Base-by-base conservation (phyloP, 2,113 vertebrate genomes). In the Catharus fuscescens region DNA sequence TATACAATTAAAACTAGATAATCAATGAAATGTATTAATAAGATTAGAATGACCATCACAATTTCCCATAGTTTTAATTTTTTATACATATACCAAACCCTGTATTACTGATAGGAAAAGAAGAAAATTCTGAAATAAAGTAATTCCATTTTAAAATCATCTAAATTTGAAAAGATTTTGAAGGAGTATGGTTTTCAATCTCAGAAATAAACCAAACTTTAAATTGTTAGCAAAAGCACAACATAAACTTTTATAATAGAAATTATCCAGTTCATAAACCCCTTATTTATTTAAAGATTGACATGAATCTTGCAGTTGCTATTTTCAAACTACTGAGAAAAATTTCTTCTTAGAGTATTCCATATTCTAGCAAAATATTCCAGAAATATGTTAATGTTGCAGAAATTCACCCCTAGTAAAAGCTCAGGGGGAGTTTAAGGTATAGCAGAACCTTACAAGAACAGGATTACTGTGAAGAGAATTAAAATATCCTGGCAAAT, bases 231-330 rank as follows among this genome's bases (percentile, higher is more conserved):
- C 48, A 76, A 80, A 54, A 80, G 53, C 11, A 28, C 29, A 73
- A 57, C n/a, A 77, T 82, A 90, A 90, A 88, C 13, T 86, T 92
- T 74, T 64, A 60, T 29, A 80, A 64, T 2, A 48, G 28, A 83
- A 91, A 86, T 83, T 52, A 90, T 16, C 18, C 44, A 83, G 21
- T 74, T 60, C 71, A 92, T 78, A 84, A 95, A 67, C 32, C 81
- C 57, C 28, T 59, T 74, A 59, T 78, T 89, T 78, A 74, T 36
- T 76, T 70, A 70, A 84, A 80, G 8, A 86, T 23, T 16, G 57
- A 38, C 13, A 60, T 36, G 34, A 85, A 62, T 90, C 24, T 90
- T 61, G 31, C 0, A 53, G 28, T 16, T 53, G 26, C 15, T 72
- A 54, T 19, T 82, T 82, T 34, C 40, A 25, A 82, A 83, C 28